Percentiles rank a stretch among this genome's conserved stretches.
These are phyloP conservation scores for Microtus ochrogaster DNA, from an alignment of 2,113 vertebrate genomes.

Conservation along the genomic window DNA sequence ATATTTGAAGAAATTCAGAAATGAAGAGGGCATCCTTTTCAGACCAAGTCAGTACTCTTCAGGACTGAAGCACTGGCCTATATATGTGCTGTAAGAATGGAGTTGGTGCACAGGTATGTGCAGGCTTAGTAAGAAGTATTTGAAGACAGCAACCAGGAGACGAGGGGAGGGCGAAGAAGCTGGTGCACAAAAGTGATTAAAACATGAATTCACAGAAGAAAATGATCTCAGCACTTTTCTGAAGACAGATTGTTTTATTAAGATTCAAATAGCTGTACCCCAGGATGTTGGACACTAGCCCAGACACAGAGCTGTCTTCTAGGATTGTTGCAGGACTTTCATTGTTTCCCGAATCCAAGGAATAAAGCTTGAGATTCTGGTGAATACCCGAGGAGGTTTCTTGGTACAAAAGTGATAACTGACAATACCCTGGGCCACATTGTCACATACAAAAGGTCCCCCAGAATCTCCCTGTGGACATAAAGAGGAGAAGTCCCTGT, in stretches of 20 bases:
- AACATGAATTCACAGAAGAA: not conserved
- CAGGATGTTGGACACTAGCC: not conserved
- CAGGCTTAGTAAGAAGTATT: not conserved
- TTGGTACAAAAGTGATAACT: rapidly evolving
- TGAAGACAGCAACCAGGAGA: not conserved
- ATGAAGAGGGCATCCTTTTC: not conserved
- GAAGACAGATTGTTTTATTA: not conserved
- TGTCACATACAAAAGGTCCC: not conserved
- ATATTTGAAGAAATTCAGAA: not conserved
- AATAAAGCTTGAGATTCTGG: not conserved
- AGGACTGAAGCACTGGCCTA: not conserved
- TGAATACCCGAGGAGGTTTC: not conserved
- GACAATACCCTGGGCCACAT: not conserved
- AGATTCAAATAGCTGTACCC: not conserved
- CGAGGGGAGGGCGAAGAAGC: not conserved
- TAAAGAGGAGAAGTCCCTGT: not conserved
- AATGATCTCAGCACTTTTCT: not conserved
- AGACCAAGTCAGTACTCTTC: no score
- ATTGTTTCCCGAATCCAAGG: not conserved
- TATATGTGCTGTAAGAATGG: not conserved
- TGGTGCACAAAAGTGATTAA: not conserved
- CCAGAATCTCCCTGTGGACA: not conserved
- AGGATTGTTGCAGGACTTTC: not conserved
- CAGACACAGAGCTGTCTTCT: no score
- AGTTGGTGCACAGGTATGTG: no score